Conservation (phyloP, 2,113 vertebrate species). For the Lepus europaeus region DNA sequence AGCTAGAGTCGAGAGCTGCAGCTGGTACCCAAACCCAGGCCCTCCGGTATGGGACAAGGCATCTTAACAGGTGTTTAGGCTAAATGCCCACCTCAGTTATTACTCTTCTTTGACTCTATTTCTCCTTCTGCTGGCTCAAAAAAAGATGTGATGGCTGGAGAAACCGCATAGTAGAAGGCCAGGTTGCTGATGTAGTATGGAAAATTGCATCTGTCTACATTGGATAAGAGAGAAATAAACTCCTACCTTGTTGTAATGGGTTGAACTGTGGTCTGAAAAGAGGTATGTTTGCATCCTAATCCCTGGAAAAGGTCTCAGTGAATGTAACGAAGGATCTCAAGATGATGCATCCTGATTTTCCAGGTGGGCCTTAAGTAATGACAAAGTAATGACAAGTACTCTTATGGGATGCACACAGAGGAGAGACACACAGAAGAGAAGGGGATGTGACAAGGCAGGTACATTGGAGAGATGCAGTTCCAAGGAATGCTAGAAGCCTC, state of each 20-base stretch:
- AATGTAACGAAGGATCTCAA: slow-evolving; percentile 1
- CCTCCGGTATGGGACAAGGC: too few relatives aligned
- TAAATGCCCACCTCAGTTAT: background rate
- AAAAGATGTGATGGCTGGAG: background rate
- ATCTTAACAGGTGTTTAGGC: too few relatives aligned
- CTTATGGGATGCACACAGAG: background rate
- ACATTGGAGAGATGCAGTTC: background rate
- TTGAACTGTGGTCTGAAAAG: background rate
- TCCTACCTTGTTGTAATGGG: background rate
- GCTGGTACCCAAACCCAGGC: too few relatives aligned
- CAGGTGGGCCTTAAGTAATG: background rate
- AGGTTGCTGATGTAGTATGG: background rate
- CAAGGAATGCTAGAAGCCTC: background rate
- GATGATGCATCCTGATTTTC: slow-evolving; percentile 16
- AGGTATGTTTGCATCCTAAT: background rate
- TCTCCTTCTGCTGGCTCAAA: background rate
- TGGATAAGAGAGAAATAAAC: slow-evolving; percentile 44
- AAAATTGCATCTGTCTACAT: background rate
- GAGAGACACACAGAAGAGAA: background rate
- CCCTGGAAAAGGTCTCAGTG: background rate
- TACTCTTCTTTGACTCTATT: background rate
- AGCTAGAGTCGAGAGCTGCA: too few relatives aligned
- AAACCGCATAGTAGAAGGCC: background rate
- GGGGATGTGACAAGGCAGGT: background rate
- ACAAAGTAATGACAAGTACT: background rate